Evolutionary conservation across 2,888 invertebrate genomes (phyloP).

Genomic region (Caenorhabditis sp.): DNA sequence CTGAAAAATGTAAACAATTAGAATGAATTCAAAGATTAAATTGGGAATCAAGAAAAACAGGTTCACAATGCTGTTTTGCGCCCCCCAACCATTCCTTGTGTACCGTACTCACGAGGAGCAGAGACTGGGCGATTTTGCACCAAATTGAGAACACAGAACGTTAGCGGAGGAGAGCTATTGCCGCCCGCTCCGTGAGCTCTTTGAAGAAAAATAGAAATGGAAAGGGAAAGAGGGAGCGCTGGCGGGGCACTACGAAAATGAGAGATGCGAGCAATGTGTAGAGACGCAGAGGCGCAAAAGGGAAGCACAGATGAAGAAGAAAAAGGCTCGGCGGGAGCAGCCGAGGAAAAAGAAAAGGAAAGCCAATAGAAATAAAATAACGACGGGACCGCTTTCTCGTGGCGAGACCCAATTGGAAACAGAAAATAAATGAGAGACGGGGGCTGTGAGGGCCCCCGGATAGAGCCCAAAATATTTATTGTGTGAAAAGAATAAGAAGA

Average conservation of each 20-base stretch:
- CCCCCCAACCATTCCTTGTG: no score
- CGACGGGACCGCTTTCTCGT: conserved; percentile 8
- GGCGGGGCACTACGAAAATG: no score
- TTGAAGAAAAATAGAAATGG: conserved; percentile 4
- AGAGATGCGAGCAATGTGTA: not conserved
- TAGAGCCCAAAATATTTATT: conserved; percentile 1
- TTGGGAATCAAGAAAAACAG: no score
- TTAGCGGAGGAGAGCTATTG: not conserved
- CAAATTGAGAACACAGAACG: conserved; percentile 4
- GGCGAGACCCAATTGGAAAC: conserved; percentile 7
- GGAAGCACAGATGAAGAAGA: conserved; percentile 1
- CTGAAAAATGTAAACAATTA: no score
- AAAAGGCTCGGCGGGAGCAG: not conserved
- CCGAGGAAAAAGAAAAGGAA: not conserved
- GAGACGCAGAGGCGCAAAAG: conserved; percentile 10
- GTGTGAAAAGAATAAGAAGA: not conserved
- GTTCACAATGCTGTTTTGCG: no score
- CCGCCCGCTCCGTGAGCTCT: no score
- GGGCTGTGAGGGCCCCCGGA: not conserved
- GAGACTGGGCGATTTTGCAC: no score
- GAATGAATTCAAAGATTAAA: not conserved
- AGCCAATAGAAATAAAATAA: conserved; percentile 7
- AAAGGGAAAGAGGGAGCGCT: no score
- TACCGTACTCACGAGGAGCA: no score
- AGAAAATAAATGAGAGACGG: not conserved